Percentiles rank a stretch among this genome's conserved stretches.
phyloP scores from a whole-genome alignment of 53 echinoderm and acorn worm species.

The Temnopleurus reevesii region DNA sequence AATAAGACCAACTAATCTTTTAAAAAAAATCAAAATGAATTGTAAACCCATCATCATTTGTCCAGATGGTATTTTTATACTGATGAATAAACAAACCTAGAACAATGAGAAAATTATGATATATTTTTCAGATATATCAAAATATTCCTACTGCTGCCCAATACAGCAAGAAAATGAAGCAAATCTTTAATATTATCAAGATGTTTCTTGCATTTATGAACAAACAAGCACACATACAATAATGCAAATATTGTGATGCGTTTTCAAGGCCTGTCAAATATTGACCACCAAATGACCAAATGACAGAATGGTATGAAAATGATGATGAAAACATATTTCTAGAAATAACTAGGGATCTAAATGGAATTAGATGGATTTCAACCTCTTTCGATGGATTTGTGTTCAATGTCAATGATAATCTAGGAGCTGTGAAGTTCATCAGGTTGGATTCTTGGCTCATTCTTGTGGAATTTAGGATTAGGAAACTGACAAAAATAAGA shows the following conservation, averaged over 20 bases:
- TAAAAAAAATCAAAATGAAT: no score
- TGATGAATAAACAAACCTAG: no score
- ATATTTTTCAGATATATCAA: no score
- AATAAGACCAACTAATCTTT: no score
- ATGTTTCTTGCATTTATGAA: not conserved
- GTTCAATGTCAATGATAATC: conserved; percentile 2
- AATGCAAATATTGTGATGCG: not conserved
- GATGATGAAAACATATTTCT: not conserved
- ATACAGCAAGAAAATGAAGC: not conserved
- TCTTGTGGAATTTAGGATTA: not conserved
- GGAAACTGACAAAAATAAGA: not conserved
- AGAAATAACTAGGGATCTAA: not conserved
- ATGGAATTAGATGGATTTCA: not conserved
- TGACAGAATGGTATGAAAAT: not conserved
- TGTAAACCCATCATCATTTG: no score
- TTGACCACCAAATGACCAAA: not conserved
- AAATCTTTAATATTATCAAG: not conserved
- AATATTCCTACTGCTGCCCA: not conserved
- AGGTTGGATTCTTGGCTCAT: not conserved
- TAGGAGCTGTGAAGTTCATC: not conserved
- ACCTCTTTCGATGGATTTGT: not conserved
- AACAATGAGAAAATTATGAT: no score
- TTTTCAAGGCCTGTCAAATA: not conserved
- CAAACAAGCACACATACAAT: not conserved
- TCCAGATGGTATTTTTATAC: no score